These are phyloP conservation scores for Ectropis grisescens DNA, from an alignment of 1,140 invertebrate species.

Conservation along the genomic window DNA sequence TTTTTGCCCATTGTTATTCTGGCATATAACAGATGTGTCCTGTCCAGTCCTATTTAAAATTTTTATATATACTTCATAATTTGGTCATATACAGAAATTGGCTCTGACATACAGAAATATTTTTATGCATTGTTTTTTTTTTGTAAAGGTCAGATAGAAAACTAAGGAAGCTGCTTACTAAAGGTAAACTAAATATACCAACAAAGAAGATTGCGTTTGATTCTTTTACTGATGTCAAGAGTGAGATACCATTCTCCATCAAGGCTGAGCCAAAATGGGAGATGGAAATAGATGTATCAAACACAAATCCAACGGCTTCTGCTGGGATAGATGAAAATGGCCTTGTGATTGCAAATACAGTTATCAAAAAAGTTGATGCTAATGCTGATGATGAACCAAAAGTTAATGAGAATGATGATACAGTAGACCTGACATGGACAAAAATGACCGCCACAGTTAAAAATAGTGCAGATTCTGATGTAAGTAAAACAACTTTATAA, in stretches of 20 bases:
- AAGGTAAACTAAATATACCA: constrained; percentile 25
- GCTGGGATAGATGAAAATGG: constrained; percentile 39
- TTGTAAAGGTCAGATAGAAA: constrained; percentile 40
- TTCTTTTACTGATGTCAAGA: constrained; percentile 57
- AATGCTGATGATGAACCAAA: constrained; percentile 18
- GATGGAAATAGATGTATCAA: constrained; percentile 46
- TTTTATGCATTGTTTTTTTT: too few relatives aligned
- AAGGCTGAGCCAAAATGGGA: constrained; percentile 58
- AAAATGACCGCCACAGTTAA: constrained; percentile 2
- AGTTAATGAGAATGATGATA: constrained; percentile 7
- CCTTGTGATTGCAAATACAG: constrained; percentile 57
- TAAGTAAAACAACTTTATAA: constrained; percentile 26
- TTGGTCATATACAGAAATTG: too few relatives aligned
- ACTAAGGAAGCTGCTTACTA: constrained; percentile 36
- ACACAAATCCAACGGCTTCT: constrained; percentile 2
- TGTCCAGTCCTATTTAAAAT: too few relatives aligned
- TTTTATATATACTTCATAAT: too few relatives aligned
- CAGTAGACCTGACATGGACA: constrained; percentile 9
- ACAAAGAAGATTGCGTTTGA: constrained; percentile 63
- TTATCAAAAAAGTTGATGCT: constrained; percentile 51
- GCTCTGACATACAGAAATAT: too few relatives aligned
- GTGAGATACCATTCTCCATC: constrained; percentile 50
- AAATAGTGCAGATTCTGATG: constrained; percentile 23
- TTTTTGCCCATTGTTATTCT: too few relatives aligned
- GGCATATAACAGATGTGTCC: too few relatives aligned